Percentiles rank a stretch among this genome's conserved stretches.
phyloP scores from a whole-genome alignment of 2,888 invertebrate genomes.

The Drosophila colorata region DNA sequence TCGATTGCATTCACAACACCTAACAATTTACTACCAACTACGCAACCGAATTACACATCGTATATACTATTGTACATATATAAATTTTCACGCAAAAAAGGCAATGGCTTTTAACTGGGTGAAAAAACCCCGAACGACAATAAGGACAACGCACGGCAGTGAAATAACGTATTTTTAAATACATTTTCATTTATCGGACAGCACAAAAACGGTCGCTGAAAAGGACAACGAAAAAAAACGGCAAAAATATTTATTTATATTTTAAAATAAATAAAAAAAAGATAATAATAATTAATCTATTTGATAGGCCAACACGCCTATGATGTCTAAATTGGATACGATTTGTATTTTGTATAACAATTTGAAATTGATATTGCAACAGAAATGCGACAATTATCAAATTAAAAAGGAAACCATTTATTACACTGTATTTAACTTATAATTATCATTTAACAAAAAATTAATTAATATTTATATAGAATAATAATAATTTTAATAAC shows the following conservation, averaged over 20 bases:
- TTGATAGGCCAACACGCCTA: conserved; percentile 8
- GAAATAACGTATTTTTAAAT: conserved; percentile 51
- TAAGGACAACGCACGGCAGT: conserved; percentile 25
- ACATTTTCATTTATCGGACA: conserved; percentile 38
- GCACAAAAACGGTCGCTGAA: conserved; percentile 19
- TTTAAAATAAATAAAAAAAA: conserved; percentile 9
- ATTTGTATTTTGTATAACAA: conserved; percentile 10
- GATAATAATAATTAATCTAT: conserved; percentile 24
- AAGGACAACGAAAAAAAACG: conserved; percentile 13
- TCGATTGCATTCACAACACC: conserved; percentile 73
- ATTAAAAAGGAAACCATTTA: background rate
- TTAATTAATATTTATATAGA: conserved; percentile 4
- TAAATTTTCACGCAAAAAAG: conserved; percentile 72
- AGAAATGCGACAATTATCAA: conserved; percentile 12
- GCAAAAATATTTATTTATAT: background rate
- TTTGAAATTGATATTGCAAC: conserved; percentile 3
- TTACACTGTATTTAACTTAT: background rate
- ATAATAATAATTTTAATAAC: background rate
- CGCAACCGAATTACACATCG: conserved; percentile 41
- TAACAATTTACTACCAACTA: conserved; percentile 70
- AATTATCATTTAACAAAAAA: background rate
- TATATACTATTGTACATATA: conserved; percentile 25
- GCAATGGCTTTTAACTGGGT: conserved; percentile 43
- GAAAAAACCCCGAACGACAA: conserved; percentile 29
- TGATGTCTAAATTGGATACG: conserved; percentile 28